These are phyloP conservation scores for Pristionchus exspectatus DNA, from an alignment of 2,888 invertebrate species.

Conservation along the genomic window DNA sequence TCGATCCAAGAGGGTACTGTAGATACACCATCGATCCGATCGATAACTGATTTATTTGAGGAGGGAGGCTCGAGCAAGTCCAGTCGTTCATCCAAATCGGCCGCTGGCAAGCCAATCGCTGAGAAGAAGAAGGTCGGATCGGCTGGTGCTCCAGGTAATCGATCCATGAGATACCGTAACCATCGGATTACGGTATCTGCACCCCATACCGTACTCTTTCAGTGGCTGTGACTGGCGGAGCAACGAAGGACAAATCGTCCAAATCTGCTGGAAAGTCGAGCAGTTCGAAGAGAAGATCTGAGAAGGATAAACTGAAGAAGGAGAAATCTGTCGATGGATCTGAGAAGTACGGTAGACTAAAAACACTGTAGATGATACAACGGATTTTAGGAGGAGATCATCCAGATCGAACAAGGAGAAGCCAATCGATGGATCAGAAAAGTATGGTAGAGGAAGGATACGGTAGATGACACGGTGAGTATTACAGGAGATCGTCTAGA, in stretches of 20 bases:
- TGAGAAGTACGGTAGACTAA: neutral
- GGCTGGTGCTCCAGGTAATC: neutral
- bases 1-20: slow-evolving; percentile 17
- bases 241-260: neutral
- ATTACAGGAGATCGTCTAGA: slow-evolving; percentile 5
- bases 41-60: neutral
- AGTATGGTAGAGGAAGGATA: neutral
- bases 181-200: neutral
- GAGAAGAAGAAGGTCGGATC: slow-evolving; percentile 9
- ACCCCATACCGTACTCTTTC: neutral
- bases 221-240: neutral
- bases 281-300: slow-evolving; percentile 18
- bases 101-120: neutral
- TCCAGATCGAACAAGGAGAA: neutral
- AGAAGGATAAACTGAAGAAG: slow-evolving; percentile 22
- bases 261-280: neutral
- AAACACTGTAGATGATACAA: neutral
- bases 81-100: neutral
- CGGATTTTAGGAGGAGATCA: neutral
- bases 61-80: slow-evolving; percentile 12
- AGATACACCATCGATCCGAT: neutral
- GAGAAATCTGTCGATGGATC: neutral
- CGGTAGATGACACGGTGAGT: neutral
- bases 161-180: neutral
- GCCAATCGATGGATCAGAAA: neutral